Conservation (phyloP, 1,140 invertebrate species). For the Lordiphosa collinella region DNA sequence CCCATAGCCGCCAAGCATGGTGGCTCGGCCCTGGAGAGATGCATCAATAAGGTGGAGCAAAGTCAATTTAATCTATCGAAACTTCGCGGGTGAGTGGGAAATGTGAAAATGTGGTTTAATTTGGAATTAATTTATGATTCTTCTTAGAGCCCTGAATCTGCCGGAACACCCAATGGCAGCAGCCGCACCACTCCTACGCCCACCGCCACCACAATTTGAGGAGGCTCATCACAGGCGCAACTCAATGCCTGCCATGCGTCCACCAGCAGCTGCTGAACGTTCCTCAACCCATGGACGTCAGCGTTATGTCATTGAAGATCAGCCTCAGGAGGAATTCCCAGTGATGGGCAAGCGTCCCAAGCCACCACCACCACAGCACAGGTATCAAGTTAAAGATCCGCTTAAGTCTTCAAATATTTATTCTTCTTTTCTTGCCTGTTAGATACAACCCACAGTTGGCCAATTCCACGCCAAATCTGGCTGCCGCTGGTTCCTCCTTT, state of each 20-base stretch:
- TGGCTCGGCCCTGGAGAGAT: conserved; percentile 17
- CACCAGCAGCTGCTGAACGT: neutral
- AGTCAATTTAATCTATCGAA: conserved; percentile 22
- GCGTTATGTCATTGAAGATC: too few species aligned
- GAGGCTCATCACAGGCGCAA: conserved; percentile 9
- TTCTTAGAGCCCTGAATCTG: conserved; percentile 28
- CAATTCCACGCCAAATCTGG: conserved; percentile 27
- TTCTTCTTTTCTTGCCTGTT: neutral
- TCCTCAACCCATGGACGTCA: too few species aligned
- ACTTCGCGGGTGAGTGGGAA: conserved; percentile 30
- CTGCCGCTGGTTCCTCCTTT: neutral
- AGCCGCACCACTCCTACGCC: neutral
- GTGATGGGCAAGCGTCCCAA: conserved; percentile 27
- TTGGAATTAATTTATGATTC: neutral
- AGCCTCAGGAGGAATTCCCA: conserved; percentile 8
- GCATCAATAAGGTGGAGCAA: conserved; percentile 25
- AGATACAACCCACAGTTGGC: conserved; percentile 24
- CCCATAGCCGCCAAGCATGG: conserved; percentile 9
- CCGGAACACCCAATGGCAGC: neutral
- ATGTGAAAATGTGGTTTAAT: too few species aligned
- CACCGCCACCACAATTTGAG: conserved; percentile 10
- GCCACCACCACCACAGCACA: conserved; percentile 3
- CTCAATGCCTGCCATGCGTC: conserved; percentile 11
- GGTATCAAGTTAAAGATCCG: conserved; percentile 1
- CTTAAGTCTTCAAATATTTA: neutral